Conservation (phyloP, 2,797 vertebrate species). For the Ambastaia sidthimunki region DNA sequence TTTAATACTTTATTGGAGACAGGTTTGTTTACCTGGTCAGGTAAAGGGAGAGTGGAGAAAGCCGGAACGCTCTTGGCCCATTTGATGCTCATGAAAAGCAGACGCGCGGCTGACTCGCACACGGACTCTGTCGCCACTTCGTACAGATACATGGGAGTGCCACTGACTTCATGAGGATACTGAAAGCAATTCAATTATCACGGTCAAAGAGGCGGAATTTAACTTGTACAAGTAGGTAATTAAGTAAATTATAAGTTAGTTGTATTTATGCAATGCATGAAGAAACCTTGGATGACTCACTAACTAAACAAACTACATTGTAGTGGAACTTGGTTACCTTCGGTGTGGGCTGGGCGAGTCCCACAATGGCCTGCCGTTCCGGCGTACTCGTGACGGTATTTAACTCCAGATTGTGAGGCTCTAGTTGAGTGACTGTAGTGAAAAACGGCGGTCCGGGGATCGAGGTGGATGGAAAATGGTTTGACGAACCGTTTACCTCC, state of each 20-base stretch:
- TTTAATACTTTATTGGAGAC: constrained; percentile 15
- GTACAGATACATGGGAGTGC: constrained; percentile 95
- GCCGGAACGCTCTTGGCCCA: constrained; percentile 99
- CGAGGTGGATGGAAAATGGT: constrained; percentile 88
- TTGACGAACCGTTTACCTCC: constrained; percentile 88
- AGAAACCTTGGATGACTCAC: neutral
- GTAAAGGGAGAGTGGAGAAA: constrained; percentile 94
- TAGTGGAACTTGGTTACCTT: constrained; percentile 85
- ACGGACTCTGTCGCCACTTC: constrained; percentile 98
- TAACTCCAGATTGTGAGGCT: constrained; percentile 92
- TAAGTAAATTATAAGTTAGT: neutral
- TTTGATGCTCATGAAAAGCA: constrained; percentile 99
- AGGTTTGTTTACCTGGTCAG: constrained; percentile 88
- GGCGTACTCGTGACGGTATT: constrained; percentile 86
- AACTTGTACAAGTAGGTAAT: neutral
- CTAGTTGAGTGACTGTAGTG: constrained; percentile 93
- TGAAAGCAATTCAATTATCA: constrained; percentile 59
- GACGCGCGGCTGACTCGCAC: constrained; percentile 96
- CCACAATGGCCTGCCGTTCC: constrained; percentile 91
- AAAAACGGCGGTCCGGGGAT: constrained; percentile 93
- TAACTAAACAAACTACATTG: neutral
- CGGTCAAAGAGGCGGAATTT: too few species aligned
- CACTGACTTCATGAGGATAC: constrained; percentile 97
- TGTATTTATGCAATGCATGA: too few species aligned
- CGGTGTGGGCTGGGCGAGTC: constrained; percentile 94